phyloP scores from a whole-genome alignment of 2,797 vertebrate species.

The Telmatherina bonti region DNA sequence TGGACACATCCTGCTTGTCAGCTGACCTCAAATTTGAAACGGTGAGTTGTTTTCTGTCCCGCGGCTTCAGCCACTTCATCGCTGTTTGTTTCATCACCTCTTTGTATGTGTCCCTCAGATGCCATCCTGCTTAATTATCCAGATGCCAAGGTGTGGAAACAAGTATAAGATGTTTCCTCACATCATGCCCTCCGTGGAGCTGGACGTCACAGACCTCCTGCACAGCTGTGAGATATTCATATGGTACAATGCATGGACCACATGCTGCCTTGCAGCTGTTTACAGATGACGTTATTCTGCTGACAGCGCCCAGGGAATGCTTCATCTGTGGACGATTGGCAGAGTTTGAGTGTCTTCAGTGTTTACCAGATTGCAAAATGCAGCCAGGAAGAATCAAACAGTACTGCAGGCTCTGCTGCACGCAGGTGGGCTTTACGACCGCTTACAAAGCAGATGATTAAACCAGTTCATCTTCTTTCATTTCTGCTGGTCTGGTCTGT shows the following conservation, averaged over 20 bases:
- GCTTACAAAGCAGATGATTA: not conserved
- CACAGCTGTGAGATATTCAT: constrained; percentile 75
- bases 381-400: constrained; percentile 84
- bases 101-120: constrained; percentile 61
- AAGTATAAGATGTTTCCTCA: constrained; percentile 87
- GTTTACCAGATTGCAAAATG: constrained; percentile 81
- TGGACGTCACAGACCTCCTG: constrained; percentile 86
- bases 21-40: constrained; percentile 85
- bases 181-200: constrained; percentile 84
- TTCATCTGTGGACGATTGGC: constrained; percentile 82
- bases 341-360: constrained; percentile 81
- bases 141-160: constrained; percentile 89
- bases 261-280: not conserved
- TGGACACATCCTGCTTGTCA: constrained; percentile 84
- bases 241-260: not conserved
- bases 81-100: not conserved
- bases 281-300: constrained; percentile 3
- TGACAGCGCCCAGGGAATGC: constrained; percentile 81
- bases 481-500: not conserved
- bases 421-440: constrained; percentile 68
- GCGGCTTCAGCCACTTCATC: too few species aligned
- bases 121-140: constrained; percentile 85
- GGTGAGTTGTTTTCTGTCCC: constrained; percentile 61
- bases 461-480: not conserved
- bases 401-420: constrained; percentile 81